phyloP scores from a whole-genome alignment of 2,113 vertebrate genomes.

The Rhagologus leucostigma region DNA sequence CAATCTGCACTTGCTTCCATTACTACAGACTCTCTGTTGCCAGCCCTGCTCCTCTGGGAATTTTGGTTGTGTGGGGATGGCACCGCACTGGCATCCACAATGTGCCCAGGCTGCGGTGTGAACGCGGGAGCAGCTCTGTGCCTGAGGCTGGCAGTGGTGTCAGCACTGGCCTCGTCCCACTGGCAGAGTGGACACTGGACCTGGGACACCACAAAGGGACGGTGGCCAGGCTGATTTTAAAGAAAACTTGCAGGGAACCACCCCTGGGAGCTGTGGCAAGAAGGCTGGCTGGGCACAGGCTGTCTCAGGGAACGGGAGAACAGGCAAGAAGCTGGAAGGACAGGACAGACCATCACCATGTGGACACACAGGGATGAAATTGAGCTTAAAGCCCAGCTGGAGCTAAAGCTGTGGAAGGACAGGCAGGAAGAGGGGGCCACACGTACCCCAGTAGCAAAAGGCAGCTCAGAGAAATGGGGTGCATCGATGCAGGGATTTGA shows the following conservation, averaged over 20 bases:
- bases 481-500: rapidly evolving
- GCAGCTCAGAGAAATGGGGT: neutral
- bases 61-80: neutral
- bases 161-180: neutral
- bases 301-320: neutral
- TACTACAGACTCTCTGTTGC: rapidly evolving
- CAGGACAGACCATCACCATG: neutral
- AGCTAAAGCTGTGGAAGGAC: neutral
- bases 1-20: neutral
- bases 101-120: neutral
- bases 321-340: neutral
- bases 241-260: neutral
- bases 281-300: rapidly evolving
- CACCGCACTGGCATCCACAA: rapidly evolving
- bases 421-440: neutral
- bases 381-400: neutral
- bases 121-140: neutral
- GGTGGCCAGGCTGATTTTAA: neutral
- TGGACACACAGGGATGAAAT: neutral
- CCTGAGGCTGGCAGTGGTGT: neutral
- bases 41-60: neutral
- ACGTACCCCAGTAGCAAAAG: rapidly evolving
- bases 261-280: neutral
- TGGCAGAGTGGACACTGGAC: rapidly evolving
- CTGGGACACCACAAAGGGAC: rapidly evolving